Percentiles rank a stretch among this genome's conserved stretches.
These are phyloP conservation scores for Heliconius himera DNA, from an alignment of 1,140 invertebrate genomes.

Conservation along the genomic window DNA sequence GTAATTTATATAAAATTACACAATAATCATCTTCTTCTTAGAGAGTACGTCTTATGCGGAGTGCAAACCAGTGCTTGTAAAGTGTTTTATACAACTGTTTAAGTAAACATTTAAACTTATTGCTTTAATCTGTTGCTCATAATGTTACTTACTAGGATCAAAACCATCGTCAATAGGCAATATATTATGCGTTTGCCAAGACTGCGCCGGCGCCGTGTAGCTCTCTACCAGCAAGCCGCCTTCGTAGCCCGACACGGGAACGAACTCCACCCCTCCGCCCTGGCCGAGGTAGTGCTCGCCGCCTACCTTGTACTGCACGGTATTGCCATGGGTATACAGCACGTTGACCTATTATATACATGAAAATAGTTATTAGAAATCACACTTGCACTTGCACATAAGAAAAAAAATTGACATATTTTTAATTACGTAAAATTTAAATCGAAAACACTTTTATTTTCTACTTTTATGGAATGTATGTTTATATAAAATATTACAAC, in stretches of 20 bases:
- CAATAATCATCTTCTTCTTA: background rate
- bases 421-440: background rate
- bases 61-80: too few relatives aligned
- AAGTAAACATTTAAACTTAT: background rate
- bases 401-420: background rate
- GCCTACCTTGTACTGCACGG: slow-evolving; percentile 78
- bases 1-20: background rate
- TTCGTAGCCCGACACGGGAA: slow-evolving; percentile 72
- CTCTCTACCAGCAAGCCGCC: slow-evolving; percentile 70
- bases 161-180: slow-evolving; percentile 73
- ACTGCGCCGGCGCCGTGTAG: slow-evolving; percentile 63
- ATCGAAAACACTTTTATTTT: too few relatives aligned
- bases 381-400: background rate
- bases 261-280: slow-evolving; percentile 68
- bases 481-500: too few relatives aligned
- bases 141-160: slow-evolving; percentile 60
- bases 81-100: background rate
- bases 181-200: slow-evolving; percentile 69
- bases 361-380: too few relatives aligned
- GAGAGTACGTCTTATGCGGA: background rate
- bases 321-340: slow-evolving; percentile 78
- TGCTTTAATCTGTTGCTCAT: background rate
- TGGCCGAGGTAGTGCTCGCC: slow-evolving; percentile 77
- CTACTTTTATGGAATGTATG: too few relatives aligned
- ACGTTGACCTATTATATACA: slow-evolving; percentile 68